Percentiles rank a stretch among this genome's conserved stretches.
phyloP scores from a whole-genome alignment of 2,888 invertebrate genomes.

The Agrochola circellaris region DNA sequence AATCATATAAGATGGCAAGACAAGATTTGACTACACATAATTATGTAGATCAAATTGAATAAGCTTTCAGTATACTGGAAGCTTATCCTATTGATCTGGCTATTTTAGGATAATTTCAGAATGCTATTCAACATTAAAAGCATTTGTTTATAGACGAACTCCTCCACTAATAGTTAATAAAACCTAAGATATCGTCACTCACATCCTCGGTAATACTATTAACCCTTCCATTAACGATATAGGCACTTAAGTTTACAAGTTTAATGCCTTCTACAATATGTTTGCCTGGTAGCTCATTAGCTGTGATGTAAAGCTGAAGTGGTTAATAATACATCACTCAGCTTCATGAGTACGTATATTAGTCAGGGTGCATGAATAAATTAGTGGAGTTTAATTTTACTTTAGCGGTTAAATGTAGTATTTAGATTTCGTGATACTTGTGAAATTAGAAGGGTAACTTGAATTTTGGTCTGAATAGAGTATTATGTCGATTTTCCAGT shows the following conservation, averaged over 20 bases:
- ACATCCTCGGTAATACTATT: not conserved
- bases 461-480: not conserved
- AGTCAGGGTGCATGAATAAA: conserved; percentile 23
- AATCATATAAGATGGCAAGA: not conserved
- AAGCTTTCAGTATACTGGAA: not conserved
- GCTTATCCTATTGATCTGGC: not conserved
- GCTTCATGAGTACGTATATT: not conserved
- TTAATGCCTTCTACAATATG: conserved; percentile 13
- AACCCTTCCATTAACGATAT: conserved; percentile 11
- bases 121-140: not conserved
- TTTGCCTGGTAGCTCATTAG: conserved; percentile 40
- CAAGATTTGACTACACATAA: not conserved
- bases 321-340: conserved; percentile 36
- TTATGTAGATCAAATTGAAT: not conserved
- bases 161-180: not conserved
- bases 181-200: not conserved
- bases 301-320: conserved; percentile 3
- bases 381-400: conserved; percentile 2
- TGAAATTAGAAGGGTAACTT: not conserved
- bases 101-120: not conserved
- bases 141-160: no score
- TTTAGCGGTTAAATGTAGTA: not conserved
- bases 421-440: not conserved
- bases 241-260: not conserved
- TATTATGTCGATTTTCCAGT: not conserved